A percentile compares a stretch with the other conserved stretches of the same genome.
Conservation (phyloP, 2,797 vertebrate species). For the Xenops minutus region DNA sequence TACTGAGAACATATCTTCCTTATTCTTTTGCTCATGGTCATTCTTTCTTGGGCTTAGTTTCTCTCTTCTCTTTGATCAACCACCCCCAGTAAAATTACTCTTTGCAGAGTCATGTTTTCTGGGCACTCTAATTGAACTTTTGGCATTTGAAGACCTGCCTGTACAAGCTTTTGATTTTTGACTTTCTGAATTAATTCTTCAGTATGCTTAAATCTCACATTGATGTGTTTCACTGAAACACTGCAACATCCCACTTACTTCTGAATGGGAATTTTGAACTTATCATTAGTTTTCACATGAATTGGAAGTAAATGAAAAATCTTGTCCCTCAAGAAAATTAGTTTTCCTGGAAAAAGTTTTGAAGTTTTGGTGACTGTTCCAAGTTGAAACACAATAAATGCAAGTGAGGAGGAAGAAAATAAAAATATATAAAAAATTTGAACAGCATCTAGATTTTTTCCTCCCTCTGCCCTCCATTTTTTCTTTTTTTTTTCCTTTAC, state of each 20-base stretch:
- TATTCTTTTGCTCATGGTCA: background rate
- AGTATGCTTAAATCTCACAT: background rate
- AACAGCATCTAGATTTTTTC: background rate
- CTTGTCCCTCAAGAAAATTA: background rate
- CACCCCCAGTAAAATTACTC: background rate
- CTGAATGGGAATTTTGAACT: background rate
- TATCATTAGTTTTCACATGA: background rate
- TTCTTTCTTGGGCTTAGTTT: background rate
- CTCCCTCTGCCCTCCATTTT: accelerated
- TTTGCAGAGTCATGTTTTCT: background rate
- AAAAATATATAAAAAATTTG: background rate
- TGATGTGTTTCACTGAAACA: background rate
- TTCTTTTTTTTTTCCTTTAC: background rate
- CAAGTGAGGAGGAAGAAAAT: background rate
- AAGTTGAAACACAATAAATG: background rate
- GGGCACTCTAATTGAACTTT: background rate
- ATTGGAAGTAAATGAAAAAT: background rate
- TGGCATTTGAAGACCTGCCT: background rate
- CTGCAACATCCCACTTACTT: background rate
- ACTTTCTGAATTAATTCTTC: background rate
- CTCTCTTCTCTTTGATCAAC: background rate
- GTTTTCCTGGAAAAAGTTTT: accelerated
- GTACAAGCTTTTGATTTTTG: background rate
- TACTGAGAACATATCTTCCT: background rate
- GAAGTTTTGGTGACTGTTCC: background rate